Conservation (phyloP, 2,888 invertebrate genomes). For the Drosophila algonquin region DNA sequence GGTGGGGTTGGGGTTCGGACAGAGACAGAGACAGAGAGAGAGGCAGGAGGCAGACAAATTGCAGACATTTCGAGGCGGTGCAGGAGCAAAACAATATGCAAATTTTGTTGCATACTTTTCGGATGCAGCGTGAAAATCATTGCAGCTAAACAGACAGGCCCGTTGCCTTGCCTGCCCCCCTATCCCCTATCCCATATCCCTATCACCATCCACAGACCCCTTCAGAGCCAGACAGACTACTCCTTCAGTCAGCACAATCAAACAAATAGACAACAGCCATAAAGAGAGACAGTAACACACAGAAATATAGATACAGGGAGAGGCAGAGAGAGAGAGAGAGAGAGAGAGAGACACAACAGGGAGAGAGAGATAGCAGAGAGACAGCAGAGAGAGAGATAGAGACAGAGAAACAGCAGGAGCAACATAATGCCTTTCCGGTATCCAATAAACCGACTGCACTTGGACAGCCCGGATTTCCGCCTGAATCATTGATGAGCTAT, state of each 20-base stretch:
- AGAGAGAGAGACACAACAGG: background rate
- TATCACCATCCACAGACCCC: too few relatives aligned
- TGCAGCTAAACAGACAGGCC: slow-evolving; percentile 68
- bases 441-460: slow-evolving; percentile 83
- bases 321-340: slow-evolving; percentile 7
- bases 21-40: background rate
- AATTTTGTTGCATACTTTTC: slow-evolving; percentile 78
- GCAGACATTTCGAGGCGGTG: slow-evolving; percentile 20
- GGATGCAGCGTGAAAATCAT: slow-evolving; percentile 78
- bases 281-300: slow-evolving; percentile 10
- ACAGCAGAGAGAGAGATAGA: slow-evolving; percentile 1
- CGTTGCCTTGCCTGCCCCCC: background rate
- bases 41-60: slow-evolving; percentile 36
- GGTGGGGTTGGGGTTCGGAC: background rate
- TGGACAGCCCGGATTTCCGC: slow-evolving; percentile 83
- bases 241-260: slow-evolving; percentile 56
- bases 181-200: background rate
- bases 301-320: slow-evolving; percentile 14
- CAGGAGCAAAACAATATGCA: slow-evolving; percentile 71
- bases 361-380: slow-evolving; percentile 3
- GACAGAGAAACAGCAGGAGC: slow-evolving; percentile 18
- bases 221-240: slow-evolving; percentile 31
- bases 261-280: slow-evolving; percentile 58
- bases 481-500: slow-evolving; percentile 84
- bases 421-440: slow-evolving; percentile 82